These are phyloP conservation scores for Lateolabrax maculatus DNA, from an alignment of 2,797 vertebrate species.

Conservation along the genomic window DNA sequence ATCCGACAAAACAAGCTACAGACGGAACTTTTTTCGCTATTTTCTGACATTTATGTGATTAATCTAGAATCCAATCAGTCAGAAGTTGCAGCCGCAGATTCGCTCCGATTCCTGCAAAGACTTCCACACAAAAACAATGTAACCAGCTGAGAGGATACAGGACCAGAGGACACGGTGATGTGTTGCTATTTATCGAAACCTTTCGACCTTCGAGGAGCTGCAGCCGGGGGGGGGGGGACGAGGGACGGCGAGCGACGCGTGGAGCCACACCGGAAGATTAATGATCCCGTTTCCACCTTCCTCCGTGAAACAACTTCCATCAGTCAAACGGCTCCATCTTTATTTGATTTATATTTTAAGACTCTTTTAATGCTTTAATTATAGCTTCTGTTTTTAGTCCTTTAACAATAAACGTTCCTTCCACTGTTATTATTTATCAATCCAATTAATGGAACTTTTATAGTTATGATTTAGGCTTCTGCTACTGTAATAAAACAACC, in stretches of 20 bases:
- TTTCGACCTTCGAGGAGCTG: constrained; percentile 4
- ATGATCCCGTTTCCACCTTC: not conserved
- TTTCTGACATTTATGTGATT: not conserved
- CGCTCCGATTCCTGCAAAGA: too few species aligned
- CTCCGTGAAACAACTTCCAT: not conserved
- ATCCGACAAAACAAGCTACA: not conserved
- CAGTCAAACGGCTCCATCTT: not conserved
- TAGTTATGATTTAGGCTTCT: too few species aligned
- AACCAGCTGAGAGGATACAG: not conserved
- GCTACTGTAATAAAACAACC: too few species aligned
- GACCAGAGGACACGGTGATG: not conserved
- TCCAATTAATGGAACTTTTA: too few species aligned
- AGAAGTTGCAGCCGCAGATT: not conserved
- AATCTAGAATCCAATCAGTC: too few species aligned
- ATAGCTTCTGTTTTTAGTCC: too few species aligned
- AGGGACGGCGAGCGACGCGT: not conserved
- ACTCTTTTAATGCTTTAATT: too few species aligned
- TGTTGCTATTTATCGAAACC: constrained; percentile 6
- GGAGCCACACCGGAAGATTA: constrained; percentile 22
- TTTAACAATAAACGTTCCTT: too few species aligned
- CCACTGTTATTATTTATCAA: too few species aligned
- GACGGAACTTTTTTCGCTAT: too few species aligned
- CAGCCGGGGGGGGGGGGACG: too few species aligned
- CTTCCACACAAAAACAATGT: not conserved
- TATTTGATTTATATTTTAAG: too few species aligned